Evolutionary conservation across 2,888 invertebrate species (phyloP).

Genomic region (Oeneis ivallda): DNA sequence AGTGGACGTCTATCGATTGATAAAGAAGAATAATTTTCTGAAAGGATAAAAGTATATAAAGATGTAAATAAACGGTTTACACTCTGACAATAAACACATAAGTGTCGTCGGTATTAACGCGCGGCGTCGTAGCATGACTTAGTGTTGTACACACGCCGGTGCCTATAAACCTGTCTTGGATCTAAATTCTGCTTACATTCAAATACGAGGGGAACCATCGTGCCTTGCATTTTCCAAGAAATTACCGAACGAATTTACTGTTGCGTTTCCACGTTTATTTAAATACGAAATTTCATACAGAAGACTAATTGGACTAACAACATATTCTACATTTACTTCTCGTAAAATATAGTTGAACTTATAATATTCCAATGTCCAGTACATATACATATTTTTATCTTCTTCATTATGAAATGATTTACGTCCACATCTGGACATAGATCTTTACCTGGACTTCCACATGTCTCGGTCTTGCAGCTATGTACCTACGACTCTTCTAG

Average conservation of each 20-base stretch:
- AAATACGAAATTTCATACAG: slow-evolving; percentile 54
- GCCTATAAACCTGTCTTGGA: slow-evolving; percentile 43
- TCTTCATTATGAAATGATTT: too few species aligned
- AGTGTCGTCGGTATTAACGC: slow-evolving; percentile 37
- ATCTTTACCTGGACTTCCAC: too few species aligned
- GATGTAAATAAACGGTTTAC: slow-evolving; percentile 34
- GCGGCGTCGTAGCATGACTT: slow-evolving; percentile 39
- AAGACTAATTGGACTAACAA: slow-evolving; percentile 14
- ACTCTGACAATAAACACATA: slow-evolving; percentile 40
- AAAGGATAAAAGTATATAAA: slow-evolving; percentile 23
- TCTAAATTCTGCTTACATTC: slow-evolving; percentile 44
- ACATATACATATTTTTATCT: too few species aligned
- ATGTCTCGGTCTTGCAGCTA: too few species aligned
- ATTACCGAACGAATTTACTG: slow-evolving; percentile 35
- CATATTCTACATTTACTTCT: neutral
- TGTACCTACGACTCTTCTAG: too few species aligned
- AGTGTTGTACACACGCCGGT: slow-evolving; percentile 38
- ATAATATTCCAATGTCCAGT: neutral
- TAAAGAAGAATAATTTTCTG: neutral
- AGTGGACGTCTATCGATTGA: too few species aligned
- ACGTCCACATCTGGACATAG: too few species aligned
- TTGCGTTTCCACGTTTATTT: slow-evolving; percentile 37
- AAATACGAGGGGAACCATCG: slow-evolving; percentile 41
- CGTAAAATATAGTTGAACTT: neutral
- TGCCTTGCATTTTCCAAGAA: slow-evolving; percentile 42